phyloP scores from a whole-genome alignment of 2,797 vertebrate species.

The Macroramphosus scolopax region DNA sequence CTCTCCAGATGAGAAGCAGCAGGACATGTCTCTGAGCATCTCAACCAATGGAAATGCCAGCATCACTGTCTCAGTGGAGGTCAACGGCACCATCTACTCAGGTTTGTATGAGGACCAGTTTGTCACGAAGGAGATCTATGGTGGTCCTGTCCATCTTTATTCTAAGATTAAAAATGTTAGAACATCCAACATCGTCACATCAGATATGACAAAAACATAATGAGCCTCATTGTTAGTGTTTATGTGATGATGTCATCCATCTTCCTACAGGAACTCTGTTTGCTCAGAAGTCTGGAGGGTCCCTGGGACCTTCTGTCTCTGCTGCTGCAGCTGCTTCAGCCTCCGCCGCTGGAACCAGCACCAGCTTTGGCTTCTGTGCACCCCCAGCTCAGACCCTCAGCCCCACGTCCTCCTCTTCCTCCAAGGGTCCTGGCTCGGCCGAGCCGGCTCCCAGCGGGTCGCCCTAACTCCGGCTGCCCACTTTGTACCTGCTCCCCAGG shows the following conservation, averaged over 20 bases:
- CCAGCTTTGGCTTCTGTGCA: conserved; percentile 74
- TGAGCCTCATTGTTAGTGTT: too few species aligned
- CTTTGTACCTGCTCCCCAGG: conserved; percentile 38
- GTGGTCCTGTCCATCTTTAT: too few species aligned
- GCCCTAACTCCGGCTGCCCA: conserved; percentile 75
- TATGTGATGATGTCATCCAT: too few species aligned
- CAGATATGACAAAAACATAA: too few species aligned
- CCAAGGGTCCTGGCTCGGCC: conserved; percentile 84
- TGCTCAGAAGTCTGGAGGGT: conserved; percentile 87
- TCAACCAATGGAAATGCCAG: conserved; percentile 87
- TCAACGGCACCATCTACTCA: conserved; percentile 92
- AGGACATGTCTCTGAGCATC: conserved; percentile 87
- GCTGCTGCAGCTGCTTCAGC: conserved; percentile 73
- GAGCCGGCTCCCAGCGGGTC: conserved; percentile 90
- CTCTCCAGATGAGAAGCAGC: conserved; percentile 83
- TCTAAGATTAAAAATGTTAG: too few species aligned
- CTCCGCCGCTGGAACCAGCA: conserved; percentile 79
- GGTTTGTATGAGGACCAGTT: too few species aligned
- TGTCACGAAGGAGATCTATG: too few species aligned
- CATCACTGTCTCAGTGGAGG: conserved; percentile 95
- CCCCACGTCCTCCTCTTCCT: conserved; percentile 86
- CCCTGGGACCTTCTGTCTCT: conserved; percentile 71
- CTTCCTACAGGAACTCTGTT: conserved; percentile 85
- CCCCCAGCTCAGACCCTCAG: conserved; percentile 87
- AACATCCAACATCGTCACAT: too few species aligned